These are phyloP conservation scores for Neoseiulus cucumeris DNA, from an alignment of 1,140 invertebrate species.

Conservation along the genomic window DNA sequence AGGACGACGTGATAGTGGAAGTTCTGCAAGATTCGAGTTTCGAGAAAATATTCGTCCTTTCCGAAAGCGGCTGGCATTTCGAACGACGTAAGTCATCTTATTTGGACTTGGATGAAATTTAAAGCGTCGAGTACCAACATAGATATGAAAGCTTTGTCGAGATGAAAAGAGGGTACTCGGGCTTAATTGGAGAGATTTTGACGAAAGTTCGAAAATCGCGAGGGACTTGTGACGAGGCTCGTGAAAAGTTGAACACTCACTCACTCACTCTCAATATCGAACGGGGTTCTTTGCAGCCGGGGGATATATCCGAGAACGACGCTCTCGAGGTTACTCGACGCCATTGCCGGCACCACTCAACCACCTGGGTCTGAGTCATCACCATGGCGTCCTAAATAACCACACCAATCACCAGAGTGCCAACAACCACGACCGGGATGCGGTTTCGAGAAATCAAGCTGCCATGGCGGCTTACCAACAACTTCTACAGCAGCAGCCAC, in stretches of 20 bases:
- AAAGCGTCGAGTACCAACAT: too few relatives aligned
- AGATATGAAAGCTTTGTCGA: too few relatives aligned
- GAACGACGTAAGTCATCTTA: slow-evolving; percentile 3
- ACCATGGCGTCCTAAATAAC: not conserved
- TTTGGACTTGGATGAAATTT: too few relatives aligned
- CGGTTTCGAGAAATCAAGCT: not conserved
- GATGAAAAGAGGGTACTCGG: too few relatives aligned
- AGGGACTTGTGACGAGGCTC: too few relatives aligned
- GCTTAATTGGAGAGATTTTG: too few relatives aligned
- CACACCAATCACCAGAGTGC: slow-evolving; percentile 4
- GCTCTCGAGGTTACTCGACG: not conserved
- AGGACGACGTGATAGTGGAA: not conserved
- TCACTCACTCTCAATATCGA: too few relatives aligned
- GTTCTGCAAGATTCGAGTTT: slow-evolving; percentile 1
- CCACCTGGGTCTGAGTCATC: not conserved
- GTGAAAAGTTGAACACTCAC: too few relatives aligned
- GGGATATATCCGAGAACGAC: not conserved
- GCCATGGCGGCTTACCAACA: slow-evolving; percentile 7
- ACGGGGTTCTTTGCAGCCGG: not conserved
- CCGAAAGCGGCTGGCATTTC: slow-evolving; percentile 4
- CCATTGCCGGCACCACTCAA: not conserved
- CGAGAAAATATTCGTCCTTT: slow-evolving; percentile 3
- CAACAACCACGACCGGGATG: slow-evolving; percentile 3
- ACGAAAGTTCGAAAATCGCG: too few relatives aligned
- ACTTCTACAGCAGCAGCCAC: not conserved